Percentiles rank a stretch among this genome's conserved stretches.
These are phyloP conservation scores for Aphelinus certus DNA, from an alignment of 1,140 invertebrate genomes.

Conservation along the genomic window DNA sequence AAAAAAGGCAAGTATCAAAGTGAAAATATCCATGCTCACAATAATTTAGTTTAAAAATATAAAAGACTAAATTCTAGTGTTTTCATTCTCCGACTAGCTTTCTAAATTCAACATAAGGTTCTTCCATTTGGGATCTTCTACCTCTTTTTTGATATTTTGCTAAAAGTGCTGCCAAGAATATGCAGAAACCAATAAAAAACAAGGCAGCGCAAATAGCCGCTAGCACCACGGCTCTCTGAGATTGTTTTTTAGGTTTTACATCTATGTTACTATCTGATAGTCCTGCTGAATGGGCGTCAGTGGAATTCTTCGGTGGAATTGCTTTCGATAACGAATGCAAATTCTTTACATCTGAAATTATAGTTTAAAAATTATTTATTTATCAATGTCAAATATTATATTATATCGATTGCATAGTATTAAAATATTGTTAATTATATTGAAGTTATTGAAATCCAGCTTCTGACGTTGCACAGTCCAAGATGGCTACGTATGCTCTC, in stretches of 20 bases:
- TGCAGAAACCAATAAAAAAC: conserved; percentile 54
- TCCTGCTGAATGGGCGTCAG: conserved; percentile 13
- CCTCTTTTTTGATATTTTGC: conserved; percentile 63
- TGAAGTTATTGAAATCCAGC: too few species aligned
- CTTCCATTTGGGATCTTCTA: conserved; percentile 53
- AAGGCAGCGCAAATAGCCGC: conserved; percentile 46
- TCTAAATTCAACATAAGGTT: conserved; percentile 56
- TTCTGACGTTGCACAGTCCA: too few species aligned
- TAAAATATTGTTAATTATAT: too few species aligned
- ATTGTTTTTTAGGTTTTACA: conserved; percentile 19
- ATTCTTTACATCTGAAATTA: conserved; percentile 38
- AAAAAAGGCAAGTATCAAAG: conserved; percentile 23
- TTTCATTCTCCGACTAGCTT: conserved; percentile 52
- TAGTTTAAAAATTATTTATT: conserved; percentile 3
- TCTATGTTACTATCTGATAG: neutral
- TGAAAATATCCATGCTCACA: conserved; percentile 27
- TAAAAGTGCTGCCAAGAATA: conserved; percentile 55
- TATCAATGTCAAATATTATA: neutral
- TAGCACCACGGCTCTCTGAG: conserved; percentile 26
- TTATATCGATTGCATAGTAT: too few species aligned
- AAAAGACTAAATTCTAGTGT: too few species aligned
- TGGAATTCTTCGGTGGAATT: conserved; percentile 17
- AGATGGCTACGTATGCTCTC: too few species aligned
- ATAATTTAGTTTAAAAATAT: neutral
- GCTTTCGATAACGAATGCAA: conserved; percentile 4